Base-by-base conservation (phyloP, 2,797 vertebrate genomes). In the Cyprinella venusta region DNA sequence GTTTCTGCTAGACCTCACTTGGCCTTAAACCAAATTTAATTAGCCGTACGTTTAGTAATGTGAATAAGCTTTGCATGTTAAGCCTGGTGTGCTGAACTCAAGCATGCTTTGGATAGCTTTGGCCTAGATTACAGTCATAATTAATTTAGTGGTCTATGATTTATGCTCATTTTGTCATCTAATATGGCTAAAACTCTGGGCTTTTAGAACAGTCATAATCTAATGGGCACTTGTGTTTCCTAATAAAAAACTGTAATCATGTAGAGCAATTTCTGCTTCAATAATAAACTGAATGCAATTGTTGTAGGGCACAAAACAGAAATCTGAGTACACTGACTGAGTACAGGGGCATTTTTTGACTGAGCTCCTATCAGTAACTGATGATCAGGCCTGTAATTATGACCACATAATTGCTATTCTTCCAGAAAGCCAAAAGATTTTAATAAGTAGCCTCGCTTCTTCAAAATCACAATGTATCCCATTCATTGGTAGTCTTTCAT, bases 321-420 rank as follows among this genome's bases (percentile, higher is more conserved):
- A n/a, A n/a, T n/a, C n/a, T n/a, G n/a, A n/a, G 42, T 72, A 42
- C 10, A 36, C 63, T 42, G n/a, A 81, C 45, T 36, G 70, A 54
- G 26, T 10, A 38, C 48, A 67, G 48, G 33, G 52, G 30, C 68
- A 64, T 54, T 85, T 67, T 19, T 72, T 69, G 64, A 78, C 80
- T 54, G 79, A 74, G 50, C 19, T 84, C 78, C 80, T 65, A 56
- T 83, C 70, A 80, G 80, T 71, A 82, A 61, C 36, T 54, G 68
- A 83, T 69, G 69, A 50, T 67, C 74, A 69, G n/a, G 42, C 21
- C 85, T 85, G 65, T 75, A 82, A 85, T 86, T 86, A 87, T 79
- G 79, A 77, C 9, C 76, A 81, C 68, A 70, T 75, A 80, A 88
- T 88, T 86, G 72, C 70, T 18, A 59, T 77, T 82, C 18, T 56